Conservation (phyloP, 1,140 invertebrate genomes). For the Brachionus calyciflorus region DNA sequence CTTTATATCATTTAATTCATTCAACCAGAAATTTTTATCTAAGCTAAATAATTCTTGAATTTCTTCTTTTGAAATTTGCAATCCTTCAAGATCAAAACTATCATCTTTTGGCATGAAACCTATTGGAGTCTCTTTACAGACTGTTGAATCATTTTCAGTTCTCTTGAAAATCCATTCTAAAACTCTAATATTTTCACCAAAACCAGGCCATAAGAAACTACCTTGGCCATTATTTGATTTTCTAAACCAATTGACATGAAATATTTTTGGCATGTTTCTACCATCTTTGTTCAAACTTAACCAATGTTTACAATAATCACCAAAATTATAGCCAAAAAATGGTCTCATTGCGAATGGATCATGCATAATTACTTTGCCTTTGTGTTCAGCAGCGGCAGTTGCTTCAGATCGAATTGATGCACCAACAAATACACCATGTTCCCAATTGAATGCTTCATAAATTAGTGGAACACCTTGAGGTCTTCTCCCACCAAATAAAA, state of each 20-base stretch:
- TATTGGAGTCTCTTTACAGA: slow-evolving; percentile 53
- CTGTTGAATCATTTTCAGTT: no score
- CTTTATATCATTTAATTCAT: slow-evolving; percentile 77
- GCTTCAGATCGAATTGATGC: no score
- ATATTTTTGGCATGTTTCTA: slow-evolving; percentile 79
- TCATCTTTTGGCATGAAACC: slow-evolving; percentile 55
- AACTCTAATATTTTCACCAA: no score
- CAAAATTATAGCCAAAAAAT: slow-evolving; percentile 82
- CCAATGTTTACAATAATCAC: slow-evolving; percentile 75
- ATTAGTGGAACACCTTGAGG: no score
- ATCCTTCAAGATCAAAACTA: slow-evolving; percentile 70
- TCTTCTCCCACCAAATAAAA: no score
- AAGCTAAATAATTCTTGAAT: slow-evolving; percentile 78
- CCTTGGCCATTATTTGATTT: slow-evolving; percentile 71
- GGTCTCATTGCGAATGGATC: slow-evolving; percentile 93
- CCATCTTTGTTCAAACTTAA: slow-evolving; percentile 67
- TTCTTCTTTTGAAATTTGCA: slow-evolving; percentile 68
- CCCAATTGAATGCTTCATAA: no score
- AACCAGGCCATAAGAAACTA: no score
- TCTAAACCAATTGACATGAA: slow-evolving; percentile 95
- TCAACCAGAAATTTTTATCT: slow-evolving; percentile 84
- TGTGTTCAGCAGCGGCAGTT: slow-evolving; percentile 96
- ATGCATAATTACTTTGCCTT: slow-evolving; percentile 91
- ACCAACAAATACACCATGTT: no score
- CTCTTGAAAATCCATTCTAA: no score